These are phyloP conservation scores for Pseudorasbora parva DNA, from an alignment of 2,113 vertebrate species.

Conservation along the genomic window DNA sequence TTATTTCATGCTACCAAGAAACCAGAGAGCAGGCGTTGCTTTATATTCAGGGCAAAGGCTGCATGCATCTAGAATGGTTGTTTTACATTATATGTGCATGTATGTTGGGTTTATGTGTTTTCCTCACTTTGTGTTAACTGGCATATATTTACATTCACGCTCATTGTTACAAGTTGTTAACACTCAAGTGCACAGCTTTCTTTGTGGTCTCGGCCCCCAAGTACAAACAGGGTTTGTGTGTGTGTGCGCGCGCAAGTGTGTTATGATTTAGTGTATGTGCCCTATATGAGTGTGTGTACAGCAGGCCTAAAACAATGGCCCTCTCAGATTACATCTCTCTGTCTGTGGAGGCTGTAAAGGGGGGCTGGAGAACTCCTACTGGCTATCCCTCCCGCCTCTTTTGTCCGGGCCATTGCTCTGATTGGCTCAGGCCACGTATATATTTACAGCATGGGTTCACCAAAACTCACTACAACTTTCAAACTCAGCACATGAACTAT, in stretches of 20 bases:
- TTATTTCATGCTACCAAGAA: constrained; percentile 31
- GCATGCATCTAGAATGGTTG: not conserved
- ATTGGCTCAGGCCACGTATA: constrained; percentile 77
- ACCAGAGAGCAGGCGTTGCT: not conserved
- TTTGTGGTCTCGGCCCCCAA: constrained; percentile 45
- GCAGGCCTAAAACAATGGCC: constrained; percentile 65
- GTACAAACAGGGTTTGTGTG: constrained; percentile 39
- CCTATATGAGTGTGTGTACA: constrained; percentile 64
- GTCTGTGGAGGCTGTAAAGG: constrained; percentile 58
- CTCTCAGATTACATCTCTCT: constrained; percentile 64
- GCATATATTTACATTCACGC: constrained; percentile 39
- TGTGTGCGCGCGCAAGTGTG: constrained; percentile 35
- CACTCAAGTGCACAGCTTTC: constrained; percentile 56
- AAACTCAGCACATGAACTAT: constrained; percentile 68
- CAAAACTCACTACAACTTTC: constrained; percentile 79
- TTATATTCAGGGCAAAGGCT: constrained; percentile 16
- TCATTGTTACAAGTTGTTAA: constrained; percentile 55
- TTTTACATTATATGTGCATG: not conserved
- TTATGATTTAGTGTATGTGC: constrained; percentile 63
- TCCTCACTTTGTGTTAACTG: not conserved
- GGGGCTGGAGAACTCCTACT: constrained; percentile 67
- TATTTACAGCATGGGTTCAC: constrained; percentile 74
- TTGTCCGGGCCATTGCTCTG: constrained; percentile 52
- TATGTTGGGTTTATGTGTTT: not conserved
- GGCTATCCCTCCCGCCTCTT: constrained; percentile 63